phyloP scores from a whole-genome alignment of 1,140 invertebrate species.

The Bombyx mandarina region DNA sequence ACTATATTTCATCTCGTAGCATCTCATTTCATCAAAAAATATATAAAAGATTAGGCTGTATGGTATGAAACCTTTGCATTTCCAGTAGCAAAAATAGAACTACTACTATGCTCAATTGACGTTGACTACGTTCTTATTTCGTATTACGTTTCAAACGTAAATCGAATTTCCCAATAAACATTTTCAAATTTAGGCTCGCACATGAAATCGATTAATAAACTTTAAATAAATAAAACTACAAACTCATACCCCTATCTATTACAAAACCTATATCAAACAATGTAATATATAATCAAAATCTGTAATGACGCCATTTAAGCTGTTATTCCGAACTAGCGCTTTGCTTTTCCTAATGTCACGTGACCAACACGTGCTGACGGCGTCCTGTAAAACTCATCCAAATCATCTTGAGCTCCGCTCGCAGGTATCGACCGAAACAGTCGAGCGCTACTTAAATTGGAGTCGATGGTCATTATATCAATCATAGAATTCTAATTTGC shows the following conservation, averaged over 20 bases:
- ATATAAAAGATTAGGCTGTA: too few species aligned
- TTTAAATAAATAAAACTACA: slow-evolving; percentile 3
- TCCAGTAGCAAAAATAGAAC: too few species aligned
- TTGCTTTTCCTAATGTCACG: slow-evolving; percentile 48
- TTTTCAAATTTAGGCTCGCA: too few species aligned
- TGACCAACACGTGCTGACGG: slow-evolving; percentile 46
- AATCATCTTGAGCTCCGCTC: slow-evolving; percentile 13
- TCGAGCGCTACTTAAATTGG: slow-evolving; percentile 19
- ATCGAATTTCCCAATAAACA: too few species aligned
- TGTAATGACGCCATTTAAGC: slow-evolving; percentile 58
- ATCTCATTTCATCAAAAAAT: too few species aligned
- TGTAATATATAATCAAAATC: slow-evolving; percentile 46
- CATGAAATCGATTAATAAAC: too few species aligned
- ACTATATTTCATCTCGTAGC: too few species aligned
- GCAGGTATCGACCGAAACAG: not conserved
- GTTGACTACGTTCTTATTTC: too few species aligned
- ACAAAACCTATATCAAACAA: slow-evolving; percentile 52
- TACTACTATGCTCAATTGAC: too few species aligned
- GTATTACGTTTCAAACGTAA: too few species aligned
- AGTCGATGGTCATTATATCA: slow-evolving; percentile 49
- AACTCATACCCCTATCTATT: slow-evolving; percentile 45
- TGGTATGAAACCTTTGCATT: too few species aligned
- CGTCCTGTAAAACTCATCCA: slow-evolving; percentile 37
- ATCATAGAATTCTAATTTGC: slow-evolving; percentile 51
- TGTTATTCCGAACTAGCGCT: slow-evolving; percentile 57